A percentile compares a stretch with the other conserved stretches of the same genome.
phyloP scores from a whole-genome alignment of 2,113 vertebrate species.

The Pteropus alecto region DNA sequence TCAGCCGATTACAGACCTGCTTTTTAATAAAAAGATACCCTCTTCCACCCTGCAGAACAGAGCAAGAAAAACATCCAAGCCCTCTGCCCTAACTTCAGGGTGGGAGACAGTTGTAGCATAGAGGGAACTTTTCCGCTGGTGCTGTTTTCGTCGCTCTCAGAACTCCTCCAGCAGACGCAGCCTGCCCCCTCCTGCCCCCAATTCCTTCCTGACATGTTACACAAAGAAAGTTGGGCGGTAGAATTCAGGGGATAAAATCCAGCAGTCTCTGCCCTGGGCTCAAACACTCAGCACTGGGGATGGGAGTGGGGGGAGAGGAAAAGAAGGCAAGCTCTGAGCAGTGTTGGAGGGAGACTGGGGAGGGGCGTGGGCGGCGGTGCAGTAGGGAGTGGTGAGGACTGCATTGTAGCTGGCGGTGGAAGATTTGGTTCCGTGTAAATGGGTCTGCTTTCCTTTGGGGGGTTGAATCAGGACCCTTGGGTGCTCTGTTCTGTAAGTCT shows the following conservation, averaged over 20 bases:
- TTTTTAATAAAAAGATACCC: background rate
- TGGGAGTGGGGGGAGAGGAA: background rate
- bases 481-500: background rate
- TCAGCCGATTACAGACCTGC: background rate
- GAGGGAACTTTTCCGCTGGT: background rate
- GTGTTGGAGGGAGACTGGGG: too few species aligned
- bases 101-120: background rate
- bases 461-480: background rate
- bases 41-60: background rate
- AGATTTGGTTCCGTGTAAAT: background rate
- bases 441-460: background rate
- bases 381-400: background rate
- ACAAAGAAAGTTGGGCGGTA: constrained; percentile 37
- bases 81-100: background rate
- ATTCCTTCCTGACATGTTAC: background rate
- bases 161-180: background rate
- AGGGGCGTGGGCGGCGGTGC: background rate
- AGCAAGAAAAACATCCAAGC: too few species aligned
- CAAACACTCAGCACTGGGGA: background rate
- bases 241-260: background rate
- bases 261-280: background rate
- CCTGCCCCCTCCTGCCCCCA: background rate
- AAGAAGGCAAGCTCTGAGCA: background rate
- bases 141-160: background rate
- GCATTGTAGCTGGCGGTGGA: background rate